phyloP scores from a whole-genome alignment of 2,888 invertebrate genomes.

The Stomorhina lunata region DNA sequence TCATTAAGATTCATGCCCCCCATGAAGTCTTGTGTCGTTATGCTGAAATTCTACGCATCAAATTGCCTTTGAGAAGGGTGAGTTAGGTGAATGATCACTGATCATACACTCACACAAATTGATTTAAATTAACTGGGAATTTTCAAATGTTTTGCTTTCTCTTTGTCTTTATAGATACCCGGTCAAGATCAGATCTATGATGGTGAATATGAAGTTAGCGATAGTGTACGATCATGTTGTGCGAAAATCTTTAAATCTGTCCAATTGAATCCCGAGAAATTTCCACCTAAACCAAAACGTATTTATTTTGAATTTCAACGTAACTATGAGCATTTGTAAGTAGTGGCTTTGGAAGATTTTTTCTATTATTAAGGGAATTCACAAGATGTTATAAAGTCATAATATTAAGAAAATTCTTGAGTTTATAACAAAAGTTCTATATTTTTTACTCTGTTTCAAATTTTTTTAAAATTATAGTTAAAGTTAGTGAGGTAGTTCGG shows the following conservation, averaged over 20 bases:
- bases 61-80: constrained; percentile 88
- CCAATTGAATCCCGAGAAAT: constrained; percentile 82
- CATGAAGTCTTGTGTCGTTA: constrained; percentile 86
- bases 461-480: no score
- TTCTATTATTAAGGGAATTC: no score
- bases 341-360: constrained; percentile 67
- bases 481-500: no score
- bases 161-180: constrained; percentile 73
- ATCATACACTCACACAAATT: not conserved
- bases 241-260: constrained; percentile 81
- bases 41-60: constrained; percentile 88
- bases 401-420: not conserved
- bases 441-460: not conserved
- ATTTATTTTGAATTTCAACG: constrained; percentile 86
- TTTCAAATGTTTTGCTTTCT: constrained; percentile 2
- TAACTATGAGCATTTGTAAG: constrained; percentile 87
- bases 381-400: not conserved
- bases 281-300: constrained; percentile 83
- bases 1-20: constrained; percentile 88
- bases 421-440: not conserved
- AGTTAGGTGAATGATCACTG: constrained; percentile 64
- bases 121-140: not conserved
- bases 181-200: constrained; percentile 78
- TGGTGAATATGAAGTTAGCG: constrained; percentile 78
- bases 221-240: constrained; percentile 80